These are phyloP conservation scores for Engraulis encrasicolus DNA, from an alignment of 2,113 vertebrate species.

Conservation along the genomic window DNA sequence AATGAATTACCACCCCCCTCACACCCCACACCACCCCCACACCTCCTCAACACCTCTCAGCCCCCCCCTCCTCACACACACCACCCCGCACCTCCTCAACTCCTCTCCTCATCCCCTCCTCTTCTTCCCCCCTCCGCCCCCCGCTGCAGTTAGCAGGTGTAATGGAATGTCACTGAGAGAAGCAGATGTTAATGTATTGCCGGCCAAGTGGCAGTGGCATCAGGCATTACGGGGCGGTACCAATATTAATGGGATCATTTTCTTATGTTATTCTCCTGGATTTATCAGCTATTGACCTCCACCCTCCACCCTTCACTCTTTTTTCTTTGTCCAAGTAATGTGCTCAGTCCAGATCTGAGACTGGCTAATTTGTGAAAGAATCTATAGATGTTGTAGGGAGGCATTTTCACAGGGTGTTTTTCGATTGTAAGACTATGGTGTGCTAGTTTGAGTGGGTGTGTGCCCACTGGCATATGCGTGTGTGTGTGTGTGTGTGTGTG, in stretches of 20 bases:
- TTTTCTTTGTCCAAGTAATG: not conserved
- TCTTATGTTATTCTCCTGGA: not conserved
- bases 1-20: constrained; percentile 7
- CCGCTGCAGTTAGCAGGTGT: not conserved
- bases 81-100: too few species aligned
- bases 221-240: not conserved
- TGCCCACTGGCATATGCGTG: too few species aligned
- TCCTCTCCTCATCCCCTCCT: too few species aligned
- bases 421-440: not conserved
- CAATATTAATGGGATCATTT: constrained; percentile 15
- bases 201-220: not conserved
- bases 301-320: too few species aligned
- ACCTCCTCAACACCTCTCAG: too few species aligned
- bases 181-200: constrained; percentile 11
- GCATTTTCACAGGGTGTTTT: not conserved
- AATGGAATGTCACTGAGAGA: constrained; percentile 5
- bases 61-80: too few species aligned
- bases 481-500: not conserved
- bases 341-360: not conserved
- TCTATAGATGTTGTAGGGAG: not conserved
- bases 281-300: not conserved
- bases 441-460: not conserved
- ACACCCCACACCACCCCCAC: too few species aligned
- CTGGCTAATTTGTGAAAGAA: not conserved
- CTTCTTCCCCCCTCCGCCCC: too few species aligned